Evolutionary conservation across 2,113 vertebrate species (phyloP), one percentile per base, ranked within the genome.

Genomic region (Delphinus delphis): DNA sequence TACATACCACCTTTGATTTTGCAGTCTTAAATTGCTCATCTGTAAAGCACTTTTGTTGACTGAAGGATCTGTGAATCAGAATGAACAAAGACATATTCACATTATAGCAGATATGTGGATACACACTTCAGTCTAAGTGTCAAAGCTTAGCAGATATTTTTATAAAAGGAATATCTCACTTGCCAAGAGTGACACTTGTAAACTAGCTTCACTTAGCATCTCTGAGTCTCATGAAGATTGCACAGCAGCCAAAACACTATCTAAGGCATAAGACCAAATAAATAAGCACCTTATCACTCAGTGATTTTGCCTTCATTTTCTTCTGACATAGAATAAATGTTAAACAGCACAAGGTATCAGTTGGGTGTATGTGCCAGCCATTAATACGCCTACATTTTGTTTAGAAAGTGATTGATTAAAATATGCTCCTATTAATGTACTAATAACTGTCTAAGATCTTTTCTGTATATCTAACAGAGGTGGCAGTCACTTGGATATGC

Each of bases 121-220:
- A 96, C 81, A 97, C 92, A 96, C 92, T 98, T 97, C 90, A 97
- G 84, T 93, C 41, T 96, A 86, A 95, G 92, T 94, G 97, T 96
- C 97, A 97, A 97, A 90, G 90, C 90, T 92, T 84, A 85, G 83
- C 6, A 36, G 92, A 90, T 88, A 93, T 88, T 97, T 98, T 97
- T 97, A 97, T 97, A 92, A 97, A 97, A 97, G 67, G 80, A 82
- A 93, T 96, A 81, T 97, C 93, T 96, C 93, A 92, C 92, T 97
- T 97, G 93, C 97, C 97, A 98, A 97, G 95, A 96, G 70, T 98
- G 96, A 97, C 93, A 97, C 96, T 97, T 98, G 87, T 96, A 96
- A 97, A 90, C 80, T 93, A 96, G 74, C 90, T 97, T 97, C 81
- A 94, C 93, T 97, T 97, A 97, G 90, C 97, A 95, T 98, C 85